Percentiles rank a stretch among this genome's conserved stretches.
Conservation (phyloP, 92 coral and sea anemone genomes). For the Isaurus tuberculatus region DNA sequence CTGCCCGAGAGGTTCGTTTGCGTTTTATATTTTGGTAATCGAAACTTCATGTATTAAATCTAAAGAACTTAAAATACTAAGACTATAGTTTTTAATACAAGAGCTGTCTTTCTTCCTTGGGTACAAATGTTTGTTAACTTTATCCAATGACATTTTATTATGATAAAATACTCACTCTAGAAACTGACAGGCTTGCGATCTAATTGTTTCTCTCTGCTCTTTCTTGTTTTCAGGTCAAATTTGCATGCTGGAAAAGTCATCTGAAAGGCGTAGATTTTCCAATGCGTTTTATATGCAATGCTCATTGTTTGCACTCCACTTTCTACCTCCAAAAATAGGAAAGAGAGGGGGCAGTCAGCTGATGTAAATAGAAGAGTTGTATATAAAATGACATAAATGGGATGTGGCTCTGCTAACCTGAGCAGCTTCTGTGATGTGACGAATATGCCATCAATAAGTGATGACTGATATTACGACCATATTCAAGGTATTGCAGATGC, state of each 20-base stretch:
- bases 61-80: too few species aligned
- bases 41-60: too few species aligned
- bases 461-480: not conserved
- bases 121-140: too few species aligned
- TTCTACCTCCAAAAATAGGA: not conserved
- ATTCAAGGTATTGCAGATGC: constrained; percentile 18
- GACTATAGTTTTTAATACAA: too few species aligned
- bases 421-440: constrained; percentile 1
- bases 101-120: too few species aligned
- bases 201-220: too few species aligned
- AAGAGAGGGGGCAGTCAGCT: not conserved
- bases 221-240: too few species aligned
- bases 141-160: too few species aligned
- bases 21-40: too few species aligned
- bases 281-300: constrained; percentile 13
- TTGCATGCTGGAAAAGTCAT: constrained; percentile 7
- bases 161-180: too few species aligned
- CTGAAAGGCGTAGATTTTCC: not conserved
- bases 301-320: not conserved
- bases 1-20: constrained; percentile 26
- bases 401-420: not conserved
- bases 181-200: too few species aligned
- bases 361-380: not conserved
- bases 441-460: constrained; percentile 25
- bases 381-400: not conserved